Percentiles rank a stretch among this genome's conserved stretches.
Evolutionary conservation across 2,888 invertebrate genomes (phyloP).

Genomic region (Thecocarcelia acutangulata): DNA sequence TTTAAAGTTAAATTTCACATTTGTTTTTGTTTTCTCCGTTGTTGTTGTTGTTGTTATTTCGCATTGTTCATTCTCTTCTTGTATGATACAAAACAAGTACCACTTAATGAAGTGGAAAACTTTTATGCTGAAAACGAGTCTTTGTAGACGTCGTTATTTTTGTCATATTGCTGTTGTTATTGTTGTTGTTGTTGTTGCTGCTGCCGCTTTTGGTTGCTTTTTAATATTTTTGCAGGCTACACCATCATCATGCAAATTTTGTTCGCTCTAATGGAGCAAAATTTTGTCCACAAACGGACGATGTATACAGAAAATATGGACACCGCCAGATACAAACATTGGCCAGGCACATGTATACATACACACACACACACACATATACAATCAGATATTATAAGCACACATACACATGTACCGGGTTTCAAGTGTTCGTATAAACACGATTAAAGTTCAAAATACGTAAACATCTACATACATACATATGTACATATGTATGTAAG

Average conservation of each 20-base stretch:
- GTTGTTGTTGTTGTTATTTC: slow-evolving; percentile 49
- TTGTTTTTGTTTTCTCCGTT: slow-evolving; percentile 43
- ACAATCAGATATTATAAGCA: background rate
- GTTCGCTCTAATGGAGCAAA: slow-evolving; percentile 71
- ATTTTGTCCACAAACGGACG: slow-evolving; percentile 69
- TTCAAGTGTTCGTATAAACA: slow-evolving; percentile 43
- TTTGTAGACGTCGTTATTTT: slow-evolving; percentile 40
- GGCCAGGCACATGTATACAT: slow-evolving; percentile 17
- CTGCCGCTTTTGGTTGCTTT: slow-evolving; percentile 32
- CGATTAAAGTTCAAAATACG: slow-evolving; percentile 64
- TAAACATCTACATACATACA: slow-evolving; percentile 3
- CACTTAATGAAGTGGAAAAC: slow-evolving; percentile 70
- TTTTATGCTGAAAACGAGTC: slow-evolving; percentile 64
- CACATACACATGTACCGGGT: slow-evolving; percentile 7
- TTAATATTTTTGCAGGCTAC: slow-evolving; percentile 57
- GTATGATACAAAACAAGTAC: slow-evolving; percentile 65
- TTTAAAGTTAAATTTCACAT: slow-evolving; percentile 37
- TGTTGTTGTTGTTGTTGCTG: slow-evolving; percentile 32
- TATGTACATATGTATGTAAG: background rate
- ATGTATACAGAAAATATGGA: slow-evolving; percentile 55
- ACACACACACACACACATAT: slow-evolving; percentile 1
- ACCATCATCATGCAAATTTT: slow-evolving; percentile 66
- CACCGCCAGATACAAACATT: slow-evolving; percentile 59
- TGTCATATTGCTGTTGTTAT: slow-evolving; percentile 41
- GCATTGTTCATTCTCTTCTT: slow-evolving; percentile 54